phyloP scores from a whole-genome alignment of 2,888 invertebrate genomes.

The Crepidodera aurea region DNA sequence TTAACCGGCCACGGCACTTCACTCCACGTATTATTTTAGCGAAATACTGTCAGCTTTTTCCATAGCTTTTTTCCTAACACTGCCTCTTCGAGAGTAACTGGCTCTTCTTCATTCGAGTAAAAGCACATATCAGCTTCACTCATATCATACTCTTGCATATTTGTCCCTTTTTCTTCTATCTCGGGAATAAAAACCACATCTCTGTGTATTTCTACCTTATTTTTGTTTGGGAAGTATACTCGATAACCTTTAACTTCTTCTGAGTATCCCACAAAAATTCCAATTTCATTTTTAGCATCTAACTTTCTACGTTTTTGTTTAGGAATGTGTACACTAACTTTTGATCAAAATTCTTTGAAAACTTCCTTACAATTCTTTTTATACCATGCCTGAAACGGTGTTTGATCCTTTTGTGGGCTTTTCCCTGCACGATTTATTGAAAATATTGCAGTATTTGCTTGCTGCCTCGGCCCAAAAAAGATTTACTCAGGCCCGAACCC shows the following conservation, averaged over 20 bases:
- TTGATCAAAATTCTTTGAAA: not conserved
- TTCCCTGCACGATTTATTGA: no score
- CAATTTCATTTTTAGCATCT: not conserved
- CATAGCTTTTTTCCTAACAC: not conserved
- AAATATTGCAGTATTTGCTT: no score
- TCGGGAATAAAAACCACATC: not conserved
- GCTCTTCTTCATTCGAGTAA: not conserved
- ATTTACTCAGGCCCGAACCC: no score
- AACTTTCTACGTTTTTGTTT: not conserved
- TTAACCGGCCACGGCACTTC: conserved; percentile 30
- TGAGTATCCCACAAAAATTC: not conserved
- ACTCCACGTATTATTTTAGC: conserved; percentile 28
- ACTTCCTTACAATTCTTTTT: no score
- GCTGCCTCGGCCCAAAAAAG: no score
- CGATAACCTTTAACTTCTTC: not conserved
- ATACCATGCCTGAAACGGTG: no score
- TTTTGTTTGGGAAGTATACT: not conserved
- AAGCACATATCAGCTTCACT: conserved; percentile 8
- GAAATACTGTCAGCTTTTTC: not conserved
- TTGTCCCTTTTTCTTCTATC: not conserved
- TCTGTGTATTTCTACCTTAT: not conserved
- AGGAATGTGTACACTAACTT: not conserved
- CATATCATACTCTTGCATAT: conserved; percentile 21
- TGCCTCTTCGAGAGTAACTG: not conserved
- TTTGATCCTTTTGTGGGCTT: no score